phyloP scores from a whole-genome alignment of 1,140 invertebrate species.

The Drosophila baimaii region DNA sequence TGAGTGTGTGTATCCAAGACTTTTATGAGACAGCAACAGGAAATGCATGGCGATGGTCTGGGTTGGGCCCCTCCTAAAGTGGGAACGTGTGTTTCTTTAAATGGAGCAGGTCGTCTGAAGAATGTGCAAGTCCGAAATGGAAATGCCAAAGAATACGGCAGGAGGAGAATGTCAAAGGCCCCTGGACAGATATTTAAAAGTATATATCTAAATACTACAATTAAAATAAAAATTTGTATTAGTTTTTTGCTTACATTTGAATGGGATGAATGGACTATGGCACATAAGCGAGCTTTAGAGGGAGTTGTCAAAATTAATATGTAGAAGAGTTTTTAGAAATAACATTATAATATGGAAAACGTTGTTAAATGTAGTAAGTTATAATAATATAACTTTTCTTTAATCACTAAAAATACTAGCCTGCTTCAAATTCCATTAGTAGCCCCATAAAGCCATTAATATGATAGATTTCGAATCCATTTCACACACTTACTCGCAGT shows the following conservation, averaged over 20 bases:
- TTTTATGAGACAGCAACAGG: conserved; percentile 63
- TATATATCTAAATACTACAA: not conserved
- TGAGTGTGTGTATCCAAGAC: conserved; percentile 39
- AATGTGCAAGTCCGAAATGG: conserved; percentile 26
- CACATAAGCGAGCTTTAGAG: too few species aligned
- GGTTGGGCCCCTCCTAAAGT: conserved; percentile 22
- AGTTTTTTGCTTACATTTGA: too few species aligned
- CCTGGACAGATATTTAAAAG: not conserved
- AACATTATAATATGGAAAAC: too few species aligned
- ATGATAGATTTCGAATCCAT: conserved; percentile 67
- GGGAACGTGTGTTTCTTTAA: conserved; percentile 40
- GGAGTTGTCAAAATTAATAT: too few species aligned
- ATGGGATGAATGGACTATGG: too few species aligned
- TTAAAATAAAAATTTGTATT: too few species aligned
- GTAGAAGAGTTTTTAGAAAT: too few species aligned
- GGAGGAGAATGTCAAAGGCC: not conserved
- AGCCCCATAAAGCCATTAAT: conserved; percentile 69
- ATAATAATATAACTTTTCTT: not conserved
- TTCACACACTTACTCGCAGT: conserved; percentile 49
- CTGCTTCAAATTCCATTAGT: not conserved
- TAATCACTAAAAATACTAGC: not conserved
- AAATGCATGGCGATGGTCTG: conserved; percentile 50
- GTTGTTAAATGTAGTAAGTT: too few species aligned
- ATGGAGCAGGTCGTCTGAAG: conserved; percentile 42
- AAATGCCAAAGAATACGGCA: conserved; percentile 20